phyloP scores from a whole-genome alignment of 2,113 vertebrate species.

The Nycticryphes semicollaris region DNA sequence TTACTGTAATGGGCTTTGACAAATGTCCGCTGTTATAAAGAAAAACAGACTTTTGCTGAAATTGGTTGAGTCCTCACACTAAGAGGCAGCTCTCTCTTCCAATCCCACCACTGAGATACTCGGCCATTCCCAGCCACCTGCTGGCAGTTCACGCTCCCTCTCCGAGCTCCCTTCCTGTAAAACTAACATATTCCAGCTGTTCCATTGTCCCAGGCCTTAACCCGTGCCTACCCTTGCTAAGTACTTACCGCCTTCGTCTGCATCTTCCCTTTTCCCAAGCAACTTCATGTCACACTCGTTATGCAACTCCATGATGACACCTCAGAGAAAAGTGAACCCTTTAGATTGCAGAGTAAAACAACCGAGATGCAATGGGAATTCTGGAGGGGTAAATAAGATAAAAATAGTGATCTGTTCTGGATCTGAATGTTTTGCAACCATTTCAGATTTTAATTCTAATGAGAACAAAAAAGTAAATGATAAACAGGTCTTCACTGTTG shows the following conservation, averaged over 20 bases:
- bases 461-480: neutral
- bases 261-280: neutral
- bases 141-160: constrained; percentile 46
- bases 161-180: neutral
- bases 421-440: constrained; percentile 7
- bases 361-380: neutral
- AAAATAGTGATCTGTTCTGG: neutral
- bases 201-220: constrained; percentile 3
- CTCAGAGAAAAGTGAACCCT: neutral
- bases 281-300: fast-evolving
- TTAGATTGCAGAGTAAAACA: neutral
- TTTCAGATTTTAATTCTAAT: constrained; percentile 34
- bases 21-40: neutral
- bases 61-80: neutral
- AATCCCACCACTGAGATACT: neutral
- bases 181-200: constrained; percentile 53
- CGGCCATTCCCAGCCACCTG: constrained; percentile 56
- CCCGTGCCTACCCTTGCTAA: neutral
- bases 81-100: neutral
- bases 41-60: neutral
- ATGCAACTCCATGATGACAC: neutral
- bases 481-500: neutral
- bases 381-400: neutral
- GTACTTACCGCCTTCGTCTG: neutral
- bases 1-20: neutral